These are phyloP conservation scores for Caenorhabditis afra DNA, from an alignment of 2,888 invertebrate genomes.

Conservation along the genomic window DNA sequence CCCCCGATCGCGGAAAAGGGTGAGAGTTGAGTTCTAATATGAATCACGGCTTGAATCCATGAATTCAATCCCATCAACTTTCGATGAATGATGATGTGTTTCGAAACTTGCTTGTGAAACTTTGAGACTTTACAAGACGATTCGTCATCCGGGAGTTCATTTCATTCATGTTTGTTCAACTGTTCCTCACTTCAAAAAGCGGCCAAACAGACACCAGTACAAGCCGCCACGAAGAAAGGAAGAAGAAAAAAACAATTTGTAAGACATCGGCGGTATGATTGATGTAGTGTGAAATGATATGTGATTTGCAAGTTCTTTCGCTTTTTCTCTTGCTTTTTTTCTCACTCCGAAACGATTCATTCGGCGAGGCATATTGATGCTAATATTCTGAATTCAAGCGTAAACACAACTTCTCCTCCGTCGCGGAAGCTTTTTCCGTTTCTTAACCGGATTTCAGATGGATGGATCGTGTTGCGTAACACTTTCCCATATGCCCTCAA, in stretches of 20 bases:
- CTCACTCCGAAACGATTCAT: constrained; percentile 35
- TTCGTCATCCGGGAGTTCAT: constrained; percentile 32
- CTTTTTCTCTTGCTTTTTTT: constrained; percentile 35
- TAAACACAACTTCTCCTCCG: constrained; percentile 29
- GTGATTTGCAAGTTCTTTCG: constrained; percentile 56
- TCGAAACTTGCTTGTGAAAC: constrained; percentile 21
- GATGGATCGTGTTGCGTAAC: constrained; percentile 54
- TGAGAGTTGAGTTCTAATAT: constrained; percentile 29
- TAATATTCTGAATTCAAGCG: constrained; percentile 58
- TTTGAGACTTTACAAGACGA: constrained; percentile 6
- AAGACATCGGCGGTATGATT: constrained; percentile 48
- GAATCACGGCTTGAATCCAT: constrained; percentile 11
- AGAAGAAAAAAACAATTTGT: constrained; percentile 52
- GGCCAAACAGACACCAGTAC: constrained; percentile 32
- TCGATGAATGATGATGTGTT: constrained; percentile 40
- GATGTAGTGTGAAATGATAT: constrained; percentile 59
- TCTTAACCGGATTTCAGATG: constrained; percentile 51
- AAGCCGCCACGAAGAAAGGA: constrained; percentile 4
- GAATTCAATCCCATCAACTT: constrained; percentile 22
- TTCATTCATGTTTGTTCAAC: constrained; percentile 13
- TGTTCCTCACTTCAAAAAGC: constrained; percentile 7
- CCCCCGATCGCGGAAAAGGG: constrained; percentile 14
- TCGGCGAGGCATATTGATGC: constrained; percentile 42
- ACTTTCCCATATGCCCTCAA: constrained; percentile 40
- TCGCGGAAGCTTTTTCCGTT: constrained; percentile 35